Conservation (phyloP, 1,140 invertebrate species). For the Globodera rostochiensis region DNA sequence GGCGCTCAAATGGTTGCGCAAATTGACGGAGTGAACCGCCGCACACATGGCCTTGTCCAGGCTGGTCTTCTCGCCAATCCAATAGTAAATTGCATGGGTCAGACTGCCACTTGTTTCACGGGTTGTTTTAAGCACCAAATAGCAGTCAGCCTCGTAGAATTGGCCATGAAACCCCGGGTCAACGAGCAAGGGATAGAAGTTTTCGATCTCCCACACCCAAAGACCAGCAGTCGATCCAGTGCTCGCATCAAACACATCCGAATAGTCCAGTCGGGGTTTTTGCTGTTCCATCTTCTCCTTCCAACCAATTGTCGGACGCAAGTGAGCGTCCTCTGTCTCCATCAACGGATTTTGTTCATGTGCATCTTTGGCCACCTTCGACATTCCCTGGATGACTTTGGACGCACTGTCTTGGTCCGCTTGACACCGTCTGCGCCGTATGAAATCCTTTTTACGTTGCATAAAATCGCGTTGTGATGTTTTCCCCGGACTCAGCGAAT, state of each 20-base stretch:
- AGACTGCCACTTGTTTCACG: conserved; percentile 80
- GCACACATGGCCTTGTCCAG: conserved; percentile 97
- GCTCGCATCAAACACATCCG: conserved; percentile 96
- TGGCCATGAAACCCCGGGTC: conserved; percentile 77
- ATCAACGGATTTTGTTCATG: conserved; percentile 26
- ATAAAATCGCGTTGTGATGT: conserved; percentile 47
- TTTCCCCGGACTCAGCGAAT: conserved; percentile 47
- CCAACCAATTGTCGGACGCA: conserved; percentile 45
- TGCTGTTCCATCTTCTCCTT: conserved; percentile 60
- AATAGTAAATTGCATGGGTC: conserved; percentile 94
- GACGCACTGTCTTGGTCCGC: conserved; percentile 60
- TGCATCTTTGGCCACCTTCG: conserved; percentile 56
- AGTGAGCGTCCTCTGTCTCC: conserved; percentile 38
- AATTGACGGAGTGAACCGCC: conserved; percentile 97
- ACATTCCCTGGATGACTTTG: conserved; percentile 65
- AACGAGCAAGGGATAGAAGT: conserved; percentile 91
- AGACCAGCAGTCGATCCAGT: conserved; percentile 80
- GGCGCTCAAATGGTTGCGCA: conserved; percentile 91
- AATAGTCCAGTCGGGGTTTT: conserved; percentile 82
- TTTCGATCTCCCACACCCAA: conserved; percentile 71
- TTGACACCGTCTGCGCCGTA: conserved; percentile 56
- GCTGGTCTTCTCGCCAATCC: conserved; percentile 94
- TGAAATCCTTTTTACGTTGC: conserved; percentile 62
- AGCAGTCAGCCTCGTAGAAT: conserved; percentile 99
- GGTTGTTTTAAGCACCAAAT: conserved; percentile 90